Conservation (phyloP, 1,140 invertebrate genomes). For the Brachionus plicatilis region DNA sequence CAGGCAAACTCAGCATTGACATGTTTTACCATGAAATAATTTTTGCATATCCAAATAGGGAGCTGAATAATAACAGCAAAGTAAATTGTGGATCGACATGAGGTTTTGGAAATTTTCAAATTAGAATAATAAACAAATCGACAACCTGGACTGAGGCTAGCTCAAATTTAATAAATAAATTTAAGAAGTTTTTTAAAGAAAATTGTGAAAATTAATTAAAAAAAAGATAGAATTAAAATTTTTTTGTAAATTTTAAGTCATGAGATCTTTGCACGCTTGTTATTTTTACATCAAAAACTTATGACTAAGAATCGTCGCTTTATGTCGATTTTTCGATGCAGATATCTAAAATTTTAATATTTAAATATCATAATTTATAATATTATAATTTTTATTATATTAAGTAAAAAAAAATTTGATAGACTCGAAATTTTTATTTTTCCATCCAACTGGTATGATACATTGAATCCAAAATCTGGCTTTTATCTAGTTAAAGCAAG, state of each 20-base stretch:
- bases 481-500: background rate
- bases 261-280: background rate
- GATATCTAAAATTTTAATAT: background rate
- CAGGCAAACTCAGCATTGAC: background rate
- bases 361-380: background rate
- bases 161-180: background rate
- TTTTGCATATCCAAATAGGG: background rate
- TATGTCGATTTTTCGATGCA: background rate
- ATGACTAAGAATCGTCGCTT: background rate
- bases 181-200: background rate
- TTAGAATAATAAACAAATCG: background rate
- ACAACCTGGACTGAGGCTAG: background rate
- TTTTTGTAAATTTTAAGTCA: background rate
- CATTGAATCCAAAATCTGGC: background rate
- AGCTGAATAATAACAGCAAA: background rate
- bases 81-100: conserved; percentile 21
- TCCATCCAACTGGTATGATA: background rate
- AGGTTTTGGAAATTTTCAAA: background rate
- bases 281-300: background rate
- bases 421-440: background rate
- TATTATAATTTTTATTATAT: background rate
- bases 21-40: background rate
- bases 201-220: background rate
- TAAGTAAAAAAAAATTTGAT: background rate
- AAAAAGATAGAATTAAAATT: background rate